Conservation (phyloP, 2,888 invertebrate genomes). For the Cephus runcator region DNA sequence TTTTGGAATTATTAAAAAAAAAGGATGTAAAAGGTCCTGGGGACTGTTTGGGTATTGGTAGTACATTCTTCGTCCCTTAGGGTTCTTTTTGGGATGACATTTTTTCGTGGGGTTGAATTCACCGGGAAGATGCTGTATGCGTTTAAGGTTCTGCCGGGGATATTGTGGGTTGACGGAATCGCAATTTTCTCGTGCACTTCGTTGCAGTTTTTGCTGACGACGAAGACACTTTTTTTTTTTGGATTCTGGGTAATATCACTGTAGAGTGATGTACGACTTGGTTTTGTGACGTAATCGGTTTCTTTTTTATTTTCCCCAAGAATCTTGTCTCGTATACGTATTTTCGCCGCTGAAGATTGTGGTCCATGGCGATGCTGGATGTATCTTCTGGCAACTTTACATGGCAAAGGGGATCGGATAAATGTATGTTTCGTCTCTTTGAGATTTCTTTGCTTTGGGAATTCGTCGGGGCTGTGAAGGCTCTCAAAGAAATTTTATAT, state of each 20-base stretch:
- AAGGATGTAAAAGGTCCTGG: not conserved
- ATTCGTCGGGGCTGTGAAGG: not conserved
- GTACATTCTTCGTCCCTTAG: not conserved
- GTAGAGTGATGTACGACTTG: too few relatives aligned
- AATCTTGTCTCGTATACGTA: not conserved
- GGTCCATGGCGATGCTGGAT: not conserved
- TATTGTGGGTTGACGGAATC: not conserved
- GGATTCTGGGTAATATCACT: too few relatives aligned
- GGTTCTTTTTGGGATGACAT: not conserved
- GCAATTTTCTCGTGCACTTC: not conserved
- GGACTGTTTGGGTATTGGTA: too few relatives aligned
- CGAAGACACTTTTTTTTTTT: too few relatives aligned
- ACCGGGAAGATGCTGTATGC: not conserved
- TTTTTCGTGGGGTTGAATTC: not conserved
- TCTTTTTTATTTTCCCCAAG: not conserved
- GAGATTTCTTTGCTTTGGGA: not conserved
- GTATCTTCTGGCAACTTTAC: not conserved
- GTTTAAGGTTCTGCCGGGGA: not conserved
- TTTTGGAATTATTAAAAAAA: not conserved
- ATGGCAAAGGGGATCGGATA: not conserved
- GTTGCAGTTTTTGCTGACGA: too few relatives aligned
- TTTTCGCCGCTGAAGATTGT: not conserved
- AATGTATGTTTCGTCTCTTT: not conserved
- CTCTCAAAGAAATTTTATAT: not conserved
- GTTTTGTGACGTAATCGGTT: too few relatives aligned